Conservation (phyloP, 2,113 vertebrate species). For the crab-eating macaque (Macaca fascicularis) region T2T-MFA8v1.1 NC_088377.1:183994001-183994500, state of each 20-base stretch:
- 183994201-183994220: neutral
- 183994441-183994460: slow-evolving; percentile 14
- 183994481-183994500: fast-evolving
- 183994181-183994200: no score
- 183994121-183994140: neutral
- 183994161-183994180: neutral
- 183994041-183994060: neutral
- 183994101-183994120: neutral
- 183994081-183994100: fast-evolving
- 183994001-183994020: no score
- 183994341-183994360: fast-evolving
- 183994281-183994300: neutral
- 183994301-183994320: neutral
- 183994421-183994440: neutral
- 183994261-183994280: neutral
- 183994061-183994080: no score
- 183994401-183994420: neutral
- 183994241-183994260: fast-evolving
- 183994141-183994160: neutral
- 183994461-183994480: fast-evolving
- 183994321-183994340: neutral
- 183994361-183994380: neutral
- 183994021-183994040: neutral
- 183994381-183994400: no score
- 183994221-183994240: neutral